Conservation (phyloP, 2,113 vertebrate genomes). For the Nestor notabilis region DNA sequence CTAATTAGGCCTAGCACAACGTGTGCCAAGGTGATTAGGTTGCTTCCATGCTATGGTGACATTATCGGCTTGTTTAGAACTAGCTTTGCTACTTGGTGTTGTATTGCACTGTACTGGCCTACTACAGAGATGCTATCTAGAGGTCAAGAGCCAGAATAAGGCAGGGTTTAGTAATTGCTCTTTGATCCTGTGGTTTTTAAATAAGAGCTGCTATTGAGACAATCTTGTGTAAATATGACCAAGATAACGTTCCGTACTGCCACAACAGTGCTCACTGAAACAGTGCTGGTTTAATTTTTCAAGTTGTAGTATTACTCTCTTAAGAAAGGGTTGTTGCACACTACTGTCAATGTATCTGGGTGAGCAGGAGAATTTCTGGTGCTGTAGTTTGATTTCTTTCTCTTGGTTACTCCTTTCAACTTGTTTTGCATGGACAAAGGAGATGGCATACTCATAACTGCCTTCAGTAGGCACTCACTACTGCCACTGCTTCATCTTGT, state of each 20-base stretch:
- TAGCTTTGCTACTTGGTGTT: not conserved
- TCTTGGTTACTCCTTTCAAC: not conserved
- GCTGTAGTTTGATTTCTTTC: not conserved
- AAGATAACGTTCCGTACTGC: not conserved
- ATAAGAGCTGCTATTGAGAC: not conserved
- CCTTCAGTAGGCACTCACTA: not conserved
- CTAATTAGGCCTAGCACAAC: not conserved
- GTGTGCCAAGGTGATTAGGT: not conserved
- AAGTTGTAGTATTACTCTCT: not conserved
- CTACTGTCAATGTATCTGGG: not conserved
- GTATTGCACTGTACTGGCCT: not conserved
- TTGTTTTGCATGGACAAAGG: not conserved
- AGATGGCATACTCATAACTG: not conserved
- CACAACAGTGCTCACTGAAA: not conserved
- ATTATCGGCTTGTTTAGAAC: not conserved
- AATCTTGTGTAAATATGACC: not conserved
- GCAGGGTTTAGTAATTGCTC: not conserved
- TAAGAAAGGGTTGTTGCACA: not conserved
- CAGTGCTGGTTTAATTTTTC: not conserved
- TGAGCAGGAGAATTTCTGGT: not conserved
- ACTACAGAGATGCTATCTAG: not conserved
- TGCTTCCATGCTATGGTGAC: not conserved
- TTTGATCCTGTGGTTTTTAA: not conserved
- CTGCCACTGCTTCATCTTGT: not conserved
- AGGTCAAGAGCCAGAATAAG: not conserved